Percentiles rank a stretch among this genome's conserved stretches.
Evolutionary conservation across 2,797 vertebrate genomes (phyloP).

Genomic region (Pseudocheirus occidentalis): DNA sequence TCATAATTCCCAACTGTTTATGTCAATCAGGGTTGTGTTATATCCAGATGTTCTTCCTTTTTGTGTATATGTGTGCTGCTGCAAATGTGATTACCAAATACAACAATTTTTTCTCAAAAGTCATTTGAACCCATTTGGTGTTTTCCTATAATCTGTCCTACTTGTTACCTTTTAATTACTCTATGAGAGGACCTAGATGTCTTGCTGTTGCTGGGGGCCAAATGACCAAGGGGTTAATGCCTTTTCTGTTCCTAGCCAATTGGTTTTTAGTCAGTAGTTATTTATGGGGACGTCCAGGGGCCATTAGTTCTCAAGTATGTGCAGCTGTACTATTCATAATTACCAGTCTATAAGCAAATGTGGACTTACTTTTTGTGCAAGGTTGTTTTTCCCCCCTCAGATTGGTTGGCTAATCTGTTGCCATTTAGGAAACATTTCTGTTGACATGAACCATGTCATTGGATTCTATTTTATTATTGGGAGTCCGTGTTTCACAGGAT

Average conservation of each 20-base stretch:
- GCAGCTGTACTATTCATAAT: conserved; percentile 56
- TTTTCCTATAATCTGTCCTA: conserved; percentile 53
- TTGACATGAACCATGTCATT: conserved; percentile 66
- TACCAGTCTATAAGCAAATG: conserved; percentile 59
- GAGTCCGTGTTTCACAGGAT: conserved; percentile 51
- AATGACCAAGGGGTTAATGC: conserved; percentile 66
- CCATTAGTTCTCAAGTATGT: conserved; percentile 69
- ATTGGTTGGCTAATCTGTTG: conserved; percentile 75
- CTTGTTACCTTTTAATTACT: conserved; percentile 77
- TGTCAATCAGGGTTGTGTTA: conserved; percentile 70
- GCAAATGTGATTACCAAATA: conserved; percentile 77
- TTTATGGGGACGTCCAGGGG: conserved; percentile 67
- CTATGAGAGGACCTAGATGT: conserved; percentile 65
- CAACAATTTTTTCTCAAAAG: conserved; percentile 66
- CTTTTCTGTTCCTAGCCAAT: conserved; percentile 73
- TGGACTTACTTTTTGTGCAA: conserved; percentile 64
- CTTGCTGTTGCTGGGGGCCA: conserved; percentile 64
- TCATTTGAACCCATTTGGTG: conserved; percentile 75
- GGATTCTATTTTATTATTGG: conserved; percentile 63
- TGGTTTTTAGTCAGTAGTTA: conserved; percentile 73
- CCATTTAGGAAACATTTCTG: conserved; percentile 73
- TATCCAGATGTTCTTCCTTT: conserved; percentile 63
- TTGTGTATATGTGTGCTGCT: conserved; percentile 49
- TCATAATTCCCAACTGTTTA: conserved; percentile 58
- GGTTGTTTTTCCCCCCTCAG: conserved; percentile 17